A percentile compares a stretch with the other conserved stretches of the same genome.
Conservation (phyloP, 2,888 invertebrate genomes). For the Phragmatobia fuliginosa region DNA sequence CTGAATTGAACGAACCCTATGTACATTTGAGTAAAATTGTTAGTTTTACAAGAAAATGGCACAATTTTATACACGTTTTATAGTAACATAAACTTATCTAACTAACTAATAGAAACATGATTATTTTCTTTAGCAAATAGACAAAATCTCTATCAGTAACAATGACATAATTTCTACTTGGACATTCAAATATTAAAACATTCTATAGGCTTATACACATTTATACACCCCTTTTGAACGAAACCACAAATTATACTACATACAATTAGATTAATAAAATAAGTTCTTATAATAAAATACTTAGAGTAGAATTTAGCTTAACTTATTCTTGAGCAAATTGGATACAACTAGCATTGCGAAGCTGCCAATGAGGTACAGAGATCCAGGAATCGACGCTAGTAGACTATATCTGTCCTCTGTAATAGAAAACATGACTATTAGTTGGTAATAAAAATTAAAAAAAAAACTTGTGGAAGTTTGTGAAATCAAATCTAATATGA, state of each 20-base stretch:
- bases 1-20: too few relatives aligned
- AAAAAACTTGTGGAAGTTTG: constrained; percentile 29
- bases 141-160: not conserved
- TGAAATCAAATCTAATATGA: constrained; percentile 20
- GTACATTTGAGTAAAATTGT: too few relatives aligned
- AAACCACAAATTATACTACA: not conserved
- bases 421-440: constrained; percentile 59
- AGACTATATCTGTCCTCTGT: constrained; percentile 92
- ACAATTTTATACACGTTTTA: not conserved
- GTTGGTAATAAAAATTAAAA: constrained; percentile 46
- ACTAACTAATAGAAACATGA: too few relatives aligned
- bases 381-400: constrained; percentile 92
- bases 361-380: constrained; percentile 90
- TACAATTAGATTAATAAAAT: constrained; percentile 27
- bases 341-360: constrained; percentile 89
- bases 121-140: not conserved
- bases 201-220: not conserved
- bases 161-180: not conserved
- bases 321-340: constrained; percentile 70
- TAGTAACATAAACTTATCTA: not conserved
- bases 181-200: not conserved
- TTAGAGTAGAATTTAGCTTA: constrained; percentile 55
- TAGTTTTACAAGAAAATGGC: not conserved
- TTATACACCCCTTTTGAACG: not conserved
- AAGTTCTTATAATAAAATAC: constrained; percentile 44